phyloP scores from a whole-genome alignment of 35 echinoderm and acorn worm genomes.

The Diadema setosum region DNA sequence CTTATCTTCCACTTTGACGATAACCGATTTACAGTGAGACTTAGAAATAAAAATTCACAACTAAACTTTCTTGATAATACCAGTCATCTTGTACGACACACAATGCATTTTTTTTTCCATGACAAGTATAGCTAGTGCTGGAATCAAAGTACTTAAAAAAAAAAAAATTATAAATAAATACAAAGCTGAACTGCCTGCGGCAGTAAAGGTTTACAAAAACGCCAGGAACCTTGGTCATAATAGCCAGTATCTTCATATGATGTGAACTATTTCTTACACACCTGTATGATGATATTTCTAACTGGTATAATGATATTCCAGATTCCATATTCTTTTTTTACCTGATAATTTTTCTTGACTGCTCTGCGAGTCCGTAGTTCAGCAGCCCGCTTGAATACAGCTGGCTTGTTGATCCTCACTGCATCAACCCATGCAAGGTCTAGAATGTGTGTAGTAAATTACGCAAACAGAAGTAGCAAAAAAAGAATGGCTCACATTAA shows the following conservation, averaged over 20 bases:
- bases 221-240: too few relatives aligned
- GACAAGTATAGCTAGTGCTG: too few relatives aligned
- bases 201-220: neutral
- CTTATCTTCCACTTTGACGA: too few relatives aligned
- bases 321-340: too few relatives aligned
- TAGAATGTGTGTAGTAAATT: neutral
- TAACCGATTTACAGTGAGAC: too few relatives aligned
- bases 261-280: neutral
- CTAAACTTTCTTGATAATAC: too few relatives aligned
- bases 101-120: too few relatives aligned
- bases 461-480: neutral
- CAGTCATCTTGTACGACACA: too few relatives aligned
- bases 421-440: constrained; percentile 74
- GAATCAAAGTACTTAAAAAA: too few relatives aligned
- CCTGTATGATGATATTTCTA: neutral
- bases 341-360: constrained; percentile 96
- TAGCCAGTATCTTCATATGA: too few relatives aligned
- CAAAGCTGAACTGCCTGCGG: neutral
- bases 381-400: constrained; percentile 76
- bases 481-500: neutral
- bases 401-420: constrained; percentile 82
- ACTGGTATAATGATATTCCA: too few relatives aligned
- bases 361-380: constrained; percentile 72
- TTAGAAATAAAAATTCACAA: too few relatives aligned
- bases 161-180: neutral